Conservation (phyloP, 2,797 vertebrate species). For the Microctenopoma lineatum region DNA sequence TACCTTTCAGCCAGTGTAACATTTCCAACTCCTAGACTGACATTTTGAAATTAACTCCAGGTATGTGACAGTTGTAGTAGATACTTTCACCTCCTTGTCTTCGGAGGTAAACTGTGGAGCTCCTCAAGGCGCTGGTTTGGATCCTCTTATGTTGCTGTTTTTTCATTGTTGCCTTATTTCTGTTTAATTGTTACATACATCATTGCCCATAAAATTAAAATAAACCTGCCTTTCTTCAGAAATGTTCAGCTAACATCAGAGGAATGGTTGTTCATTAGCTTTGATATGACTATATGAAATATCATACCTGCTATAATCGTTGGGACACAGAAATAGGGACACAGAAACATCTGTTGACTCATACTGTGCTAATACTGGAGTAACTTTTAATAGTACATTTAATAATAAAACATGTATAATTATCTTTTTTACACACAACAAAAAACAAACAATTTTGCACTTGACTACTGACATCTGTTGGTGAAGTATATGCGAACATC, state of each 20-base stretch:
- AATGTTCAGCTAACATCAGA: too few species aligned
- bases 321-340: too few species aligned
- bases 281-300: too few species aligned
- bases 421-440: background rate
- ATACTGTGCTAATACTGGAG: too few species aligned
- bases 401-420: background rate
- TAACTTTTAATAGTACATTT: background rate
- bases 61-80: background rate
- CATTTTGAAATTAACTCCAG: background rate
- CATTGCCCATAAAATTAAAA: too few species aligned
- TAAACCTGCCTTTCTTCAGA: background rate
- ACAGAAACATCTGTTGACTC: too few species aligned
- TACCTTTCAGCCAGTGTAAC: background rate
- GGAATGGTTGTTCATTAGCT: too few species aligned
- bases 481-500: conserved; percentile 16
- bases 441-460: too few species aligned
- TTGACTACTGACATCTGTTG: conserved; percentile 57
- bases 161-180: background rate
- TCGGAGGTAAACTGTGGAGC: background rate
- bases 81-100: too few species aligned
- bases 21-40: background rate
- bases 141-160: background rate
- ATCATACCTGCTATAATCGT: too few species aligned
- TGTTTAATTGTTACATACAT: background rate
- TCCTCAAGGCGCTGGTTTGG: conserved; percentile 1